phyloP scores from a whole-genome alignment of 2,113 vertebrate species.

The Salvelinus fontinalis region DNA sequence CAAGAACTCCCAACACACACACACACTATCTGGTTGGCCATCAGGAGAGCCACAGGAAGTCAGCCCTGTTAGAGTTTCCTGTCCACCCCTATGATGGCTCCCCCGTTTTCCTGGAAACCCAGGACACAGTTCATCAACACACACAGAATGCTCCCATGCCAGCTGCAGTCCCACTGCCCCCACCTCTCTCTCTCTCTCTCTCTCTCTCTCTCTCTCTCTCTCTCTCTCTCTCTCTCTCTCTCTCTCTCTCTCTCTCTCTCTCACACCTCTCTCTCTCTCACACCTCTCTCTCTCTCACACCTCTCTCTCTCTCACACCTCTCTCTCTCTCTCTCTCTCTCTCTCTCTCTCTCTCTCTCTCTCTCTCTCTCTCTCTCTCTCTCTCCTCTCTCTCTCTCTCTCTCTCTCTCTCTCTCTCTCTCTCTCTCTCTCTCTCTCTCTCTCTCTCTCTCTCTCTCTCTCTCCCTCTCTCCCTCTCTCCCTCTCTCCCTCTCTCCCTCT shows the following conservation, averaged over 20 bases:
- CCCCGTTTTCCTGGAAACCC: conserved; percentile 74
- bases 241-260: no score
- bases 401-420: no score
- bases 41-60: conserved; percentile 77
- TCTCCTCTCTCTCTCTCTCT: no score
- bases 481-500: no score
- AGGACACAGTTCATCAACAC: conserved; percentile 42
- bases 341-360: no score
- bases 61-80: conserved; percentile 74
- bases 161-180: background rate
- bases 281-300: background rate
- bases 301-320: background rate
- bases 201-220: background rate
- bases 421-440: no score
- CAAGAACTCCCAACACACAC: conserved; percentile 14
- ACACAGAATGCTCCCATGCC: background rate
- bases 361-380: no score
- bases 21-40: conserved; percentile 64
- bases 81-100: conserved; percentile 68
- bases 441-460: no score
- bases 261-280: conserved; percentile 3
- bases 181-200: conserved; percentile 6
- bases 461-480: no score
- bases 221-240: background rate
- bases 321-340: no score